Percentiles rank a stretch among this genome's conserved stretches.
These are phyloP conservation scores for Apeira syringaria DNA, from an alignment of 2,888 invertebrate genomes.

Conservation along the genomic window DNA sequence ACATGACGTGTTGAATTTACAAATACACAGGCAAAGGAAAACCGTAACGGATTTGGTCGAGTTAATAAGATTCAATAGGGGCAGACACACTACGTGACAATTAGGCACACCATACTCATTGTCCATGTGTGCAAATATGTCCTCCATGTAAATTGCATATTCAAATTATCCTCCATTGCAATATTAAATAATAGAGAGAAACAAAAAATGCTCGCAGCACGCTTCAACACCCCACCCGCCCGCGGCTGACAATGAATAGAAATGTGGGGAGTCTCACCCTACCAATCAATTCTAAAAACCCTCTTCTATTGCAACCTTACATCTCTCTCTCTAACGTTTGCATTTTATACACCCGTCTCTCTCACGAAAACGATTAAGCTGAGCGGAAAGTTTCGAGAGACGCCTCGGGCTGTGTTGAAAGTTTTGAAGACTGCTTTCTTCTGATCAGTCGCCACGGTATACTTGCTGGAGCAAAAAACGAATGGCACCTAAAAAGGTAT, in stretches of 20 bases:
- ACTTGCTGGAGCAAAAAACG: conserved; percentile 11
- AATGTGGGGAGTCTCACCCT: conserved; percentile 72
- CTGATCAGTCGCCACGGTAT: conserved; percentile 38
- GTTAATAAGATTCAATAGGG: no score
- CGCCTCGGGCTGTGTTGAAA: conserved; percentile 55
- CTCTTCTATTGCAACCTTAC: conserved; percentile 56
- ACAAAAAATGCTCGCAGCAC: conserved; percentile 69
- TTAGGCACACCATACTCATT: conserved; percentile 7
- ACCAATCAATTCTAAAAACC: conserved; percentile 70
- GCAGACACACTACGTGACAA: no score
- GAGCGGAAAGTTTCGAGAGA: conserved; percentile 52
- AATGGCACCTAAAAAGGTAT: conserved; percentile 7
- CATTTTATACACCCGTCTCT: conserved; percentile 35
- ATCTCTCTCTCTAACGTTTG: conserved; percentile 46
- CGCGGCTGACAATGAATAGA: conserved; percentile 59
- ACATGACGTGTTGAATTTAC: no score
- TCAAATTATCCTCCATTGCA: conserved; percentile 77
- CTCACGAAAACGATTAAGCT: conserved; percentile 56
- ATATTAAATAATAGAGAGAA: conserved; percentile 76
- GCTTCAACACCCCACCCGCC: conserved; percentile 69
- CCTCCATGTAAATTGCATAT: conserved; percentile 75
- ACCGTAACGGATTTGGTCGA: no score
- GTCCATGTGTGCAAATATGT: conserved; percentile 48
- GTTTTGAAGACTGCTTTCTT: conserved; percentile 65
- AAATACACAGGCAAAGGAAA: no score